Conservation (phyloP, 1,140 invertebrate genomes). For the Drosophila athabasca region DNA sequence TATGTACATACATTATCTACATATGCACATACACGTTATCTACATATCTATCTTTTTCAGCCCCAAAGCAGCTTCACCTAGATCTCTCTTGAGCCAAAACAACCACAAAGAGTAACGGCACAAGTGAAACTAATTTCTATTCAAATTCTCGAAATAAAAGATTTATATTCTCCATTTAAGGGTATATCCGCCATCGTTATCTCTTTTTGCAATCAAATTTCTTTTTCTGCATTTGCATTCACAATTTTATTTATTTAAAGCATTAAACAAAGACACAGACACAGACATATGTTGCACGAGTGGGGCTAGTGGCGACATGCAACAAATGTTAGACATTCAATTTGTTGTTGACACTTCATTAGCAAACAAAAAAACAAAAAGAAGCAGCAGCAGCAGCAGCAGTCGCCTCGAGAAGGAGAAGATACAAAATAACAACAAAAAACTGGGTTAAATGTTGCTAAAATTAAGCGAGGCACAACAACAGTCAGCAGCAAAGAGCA, state of each 20-base stretch:
- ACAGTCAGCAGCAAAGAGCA: not conserved
- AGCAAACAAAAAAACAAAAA: constrained; percentile 73
- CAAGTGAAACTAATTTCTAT: too few species aligned
- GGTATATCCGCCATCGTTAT: too few species aligned
- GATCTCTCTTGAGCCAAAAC: too few species aligned
- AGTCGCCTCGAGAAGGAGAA: too few species aligned
- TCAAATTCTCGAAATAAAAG: too few species aligned
- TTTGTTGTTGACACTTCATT: constrained; percentile 82
- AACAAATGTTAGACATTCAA: constrained; percentile 82
- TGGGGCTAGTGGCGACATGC: constrained; percentile 60
- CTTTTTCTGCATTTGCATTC: constrained; percentile 50
- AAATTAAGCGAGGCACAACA: constrained; percentile 68
- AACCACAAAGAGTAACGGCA: too few species aligned
- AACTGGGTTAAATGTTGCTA: constrained; percentile 80
- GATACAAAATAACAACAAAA: constrained; percentile 1
- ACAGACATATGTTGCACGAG: constrained; percentile 58
- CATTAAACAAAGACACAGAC: constrained; percentile 80
- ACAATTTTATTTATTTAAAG: constrained; percentile 77
- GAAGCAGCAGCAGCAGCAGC: constrained; percentile 45
- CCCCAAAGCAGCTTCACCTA: too few species aligned
- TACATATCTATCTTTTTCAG: too few species aligned
- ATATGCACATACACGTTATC: too few species aligned
- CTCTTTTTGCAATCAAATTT: too few species aligned
- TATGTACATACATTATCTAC: too few species aligned
- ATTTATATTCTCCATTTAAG: too few species aligned